Base-by-base conservation (phyloP, 2,113 vertebrate genomes). In the Pardalotus punctatus region DNA sequence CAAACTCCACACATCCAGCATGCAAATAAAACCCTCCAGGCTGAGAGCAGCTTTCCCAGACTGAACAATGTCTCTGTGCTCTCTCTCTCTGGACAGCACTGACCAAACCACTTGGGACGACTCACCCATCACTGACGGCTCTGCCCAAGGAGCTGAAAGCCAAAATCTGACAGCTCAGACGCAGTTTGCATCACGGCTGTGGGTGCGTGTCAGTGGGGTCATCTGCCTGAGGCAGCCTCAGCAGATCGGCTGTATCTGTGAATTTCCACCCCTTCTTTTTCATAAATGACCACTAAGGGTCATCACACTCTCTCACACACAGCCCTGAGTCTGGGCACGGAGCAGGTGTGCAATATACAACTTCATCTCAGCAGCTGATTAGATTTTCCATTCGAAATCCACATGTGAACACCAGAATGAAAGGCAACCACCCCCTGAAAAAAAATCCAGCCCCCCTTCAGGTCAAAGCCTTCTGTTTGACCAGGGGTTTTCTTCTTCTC, bases 51-150 rank as follows among this genome's bases (percentile, higher is more conserved):
- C 65, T 40, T 85, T 24, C 18, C 5, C 56, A 54, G 61, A 62
- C 47, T 71, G 56, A 90, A 28, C 0, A 25, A 21, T 1, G 3
- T 42, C 56, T 81, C 60, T 71, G 47, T 35, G 73, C 70, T 70
- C 50, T 74, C 57, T 78, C 54, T 90, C 0, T 0, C 11, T 7
- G 51, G 93, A 93, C 56, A 45, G 51, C 2, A 3, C 66, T 35
- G 86, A 64, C 57, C 81, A 85, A 87, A 90, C 21, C 47, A 7
- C 88, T 64, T 27, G 90, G 70, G 93, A 84, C 0, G 0, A 42
- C 29, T 33, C 0, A 0, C 64, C 11, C 4, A 3, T 58, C 0
- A 0, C 22, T 29, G 70, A 74, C 0, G 2, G 36, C 78, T 84
- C 81, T 50, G 47, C 47, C 47, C 29, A 50, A 50, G 69, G 20